Conservation (phyloP, 2,797 vertebrate genomes). For the Chelonia mydas region DNA sequence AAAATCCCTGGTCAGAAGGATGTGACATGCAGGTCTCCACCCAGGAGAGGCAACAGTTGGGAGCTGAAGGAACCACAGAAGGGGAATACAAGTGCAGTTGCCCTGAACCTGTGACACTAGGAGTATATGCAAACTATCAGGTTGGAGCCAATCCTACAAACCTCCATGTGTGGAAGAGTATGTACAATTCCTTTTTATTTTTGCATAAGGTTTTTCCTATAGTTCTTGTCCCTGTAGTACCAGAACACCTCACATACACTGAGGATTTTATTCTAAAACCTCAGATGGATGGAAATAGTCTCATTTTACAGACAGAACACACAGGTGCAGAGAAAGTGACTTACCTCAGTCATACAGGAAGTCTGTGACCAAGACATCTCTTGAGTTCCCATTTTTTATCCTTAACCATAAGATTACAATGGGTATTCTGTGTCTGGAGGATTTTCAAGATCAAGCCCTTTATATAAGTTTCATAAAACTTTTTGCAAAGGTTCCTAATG, state of each 20-base stretch:
- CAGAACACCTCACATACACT: not conserved
- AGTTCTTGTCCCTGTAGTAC: rapidly evolving
- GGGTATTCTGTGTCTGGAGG: not conserved
- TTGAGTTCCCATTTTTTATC: no score
- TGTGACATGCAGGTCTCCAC: no score
- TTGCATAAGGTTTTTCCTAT: not conserved
- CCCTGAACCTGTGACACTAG: not conserved
- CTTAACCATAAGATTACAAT: not conserved
- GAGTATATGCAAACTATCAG: rapidly evolving
- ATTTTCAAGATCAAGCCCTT: not conserved
- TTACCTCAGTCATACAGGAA: not conserved
- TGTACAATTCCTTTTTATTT: not conserved
- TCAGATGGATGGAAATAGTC: not conserved
- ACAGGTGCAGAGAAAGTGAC: not conserved
- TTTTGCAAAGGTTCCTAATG: not conserved
- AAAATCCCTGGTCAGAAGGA: no score
- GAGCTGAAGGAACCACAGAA: no score
- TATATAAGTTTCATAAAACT: not conserved
- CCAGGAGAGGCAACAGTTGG: no score
- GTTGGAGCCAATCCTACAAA: not conserved
- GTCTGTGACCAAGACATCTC: not conserved
- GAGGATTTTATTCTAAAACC: not conserved
- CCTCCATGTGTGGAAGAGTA: not conserved
- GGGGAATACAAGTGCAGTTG: no score
- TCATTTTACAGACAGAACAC: not conserved